Conservation (phyloP, 2,888 invertebrate species). For the Gastracanthus pulcherrimus region DNA sequence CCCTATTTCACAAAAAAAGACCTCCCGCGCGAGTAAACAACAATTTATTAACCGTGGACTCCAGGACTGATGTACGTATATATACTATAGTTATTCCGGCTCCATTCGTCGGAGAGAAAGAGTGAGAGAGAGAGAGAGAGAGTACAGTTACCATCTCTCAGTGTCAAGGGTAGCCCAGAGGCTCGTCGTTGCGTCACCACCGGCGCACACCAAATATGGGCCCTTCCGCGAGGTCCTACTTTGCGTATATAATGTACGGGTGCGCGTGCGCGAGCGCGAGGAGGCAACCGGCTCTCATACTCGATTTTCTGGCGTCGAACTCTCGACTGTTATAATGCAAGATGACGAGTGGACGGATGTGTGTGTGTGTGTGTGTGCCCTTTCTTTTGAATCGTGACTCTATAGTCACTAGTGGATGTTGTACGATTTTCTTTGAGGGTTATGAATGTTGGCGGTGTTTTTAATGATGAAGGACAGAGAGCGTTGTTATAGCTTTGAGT, state of each 20-base stretch:
- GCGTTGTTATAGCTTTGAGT: too few relatives aligned
- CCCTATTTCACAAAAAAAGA: background rate
- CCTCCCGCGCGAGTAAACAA: background rate
- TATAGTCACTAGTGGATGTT: too few relatives aligned
- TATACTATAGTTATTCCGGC: background rate
- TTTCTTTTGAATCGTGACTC: too few relatives aligned
- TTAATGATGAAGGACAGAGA: too few relatives aligned
- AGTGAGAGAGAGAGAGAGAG: too few relatives aligned
- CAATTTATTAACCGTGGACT: slow-evolving; percentile 27
- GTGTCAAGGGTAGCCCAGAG: slow-evolving; percentile 53
- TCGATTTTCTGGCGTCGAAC: slow-evolving; percentile 25
- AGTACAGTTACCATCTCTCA: slow-evolving; percentile 55
- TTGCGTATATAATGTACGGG: background rate
- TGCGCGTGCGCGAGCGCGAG: too few relatives aligned
- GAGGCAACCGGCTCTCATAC: background rate
- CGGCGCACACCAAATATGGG: slow-evolving; percentile 49
- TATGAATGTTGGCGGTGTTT: too few relatives aligned
- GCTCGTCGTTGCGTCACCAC: slow-evolving; percentile 50
- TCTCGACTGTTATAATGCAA: background rate
- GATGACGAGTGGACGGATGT: slow-evolving; percentile 4
- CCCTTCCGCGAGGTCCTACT: slow-evolving; percentile 30
- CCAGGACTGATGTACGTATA: too few relatives aligned
- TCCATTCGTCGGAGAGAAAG: slow-evolving; percentile 21
- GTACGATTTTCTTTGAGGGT: background rate
- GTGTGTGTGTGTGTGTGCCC: background rate